Evolutionary conservation across 2,797 vertebrate species (phyloP).

Genomic region (Tokudaia tokunoshimensis): DNA sequence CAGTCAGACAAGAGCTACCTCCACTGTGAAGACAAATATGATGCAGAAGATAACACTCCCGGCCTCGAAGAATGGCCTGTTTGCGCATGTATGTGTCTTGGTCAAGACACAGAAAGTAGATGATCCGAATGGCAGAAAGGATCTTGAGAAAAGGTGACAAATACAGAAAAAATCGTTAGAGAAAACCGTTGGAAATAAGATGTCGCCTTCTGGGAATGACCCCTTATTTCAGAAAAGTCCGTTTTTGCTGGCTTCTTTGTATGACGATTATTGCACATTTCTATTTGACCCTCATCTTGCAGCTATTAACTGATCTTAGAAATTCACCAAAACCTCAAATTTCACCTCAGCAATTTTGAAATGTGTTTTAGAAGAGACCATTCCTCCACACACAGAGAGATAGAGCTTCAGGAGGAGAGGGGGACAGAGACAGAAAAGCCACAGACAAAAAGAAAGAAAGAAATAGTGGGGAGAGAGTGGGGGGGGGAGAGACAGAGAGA

Average conservation of each 20-base stretch:
- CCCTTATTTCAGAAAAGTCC: not conserved
- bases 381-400: not conserved
- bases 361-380: not conserved
- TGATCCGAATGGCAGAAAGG: not conserved
- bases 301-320: not conserved
- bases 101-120: not conserved
- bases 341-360: not conserved
- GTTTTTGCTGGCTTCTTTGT: not conserved
- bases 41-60: not conserved
- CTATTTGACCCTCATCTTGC: not conserved
- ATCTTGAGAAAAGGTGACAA: not conserved
- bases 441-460: too few species aligned
- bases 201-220: not conserved
- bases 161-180: not conserved
- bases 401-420: not conserved
- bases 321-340: slow-evolving; percentile 1
- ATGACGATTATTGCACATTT: not conserved
- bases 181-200: not conserved
- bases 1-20: not conserved
- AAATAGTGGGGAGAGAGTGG: too few species aligned
- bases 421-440: not conserved
- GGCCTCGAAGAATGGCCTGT: not conserved
- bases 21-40: not conserved
- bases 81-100: not conserved
- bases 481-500: too few species aligned